These are phyloP conservation scores for Margaritifera margaritifera DNA, from an alignment of 2,888 invertebrate genomes.

Conservation along the genomic window DNA sequence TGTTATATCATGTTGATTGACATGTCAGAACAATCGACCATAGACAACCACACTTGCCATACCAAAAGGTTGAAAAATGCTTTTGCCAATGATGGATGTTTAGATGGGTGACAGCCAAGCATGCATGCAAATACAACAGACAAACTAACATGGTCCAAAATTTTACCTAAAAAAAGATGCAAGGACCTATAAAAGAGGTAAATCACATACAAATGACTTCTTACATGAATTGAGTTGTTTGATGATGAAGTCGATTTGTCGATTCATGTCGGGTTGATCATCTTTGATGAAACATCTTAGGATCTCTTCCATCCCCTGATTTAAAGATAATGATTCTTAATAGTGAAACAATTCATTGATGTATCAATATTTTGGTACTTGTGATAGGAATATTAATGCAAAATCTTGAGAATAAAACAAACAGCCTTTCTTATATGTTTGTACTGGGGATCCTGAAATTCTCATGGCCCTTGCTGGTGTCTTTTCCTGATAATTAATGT, in stretches of 20 bases:
- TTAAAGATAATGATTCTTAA: neutral
- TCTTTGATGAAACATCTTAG: conserved; percentile 71
- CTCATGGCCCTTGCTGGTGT: too few relatives aligned
- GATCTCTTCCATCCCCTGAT: conserved; percentile 73
- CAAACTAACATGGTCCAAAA: neutral
- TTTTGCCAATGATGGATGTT: neutral
- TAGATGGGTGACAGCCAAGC: neutral
- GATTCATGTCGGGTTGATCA: conserved; percentile 71
- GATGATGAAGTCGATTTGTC: conserved; percentile 74
- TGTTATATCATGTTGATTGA: too few relatives aligned
- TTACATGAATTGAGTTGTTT: conserved; percentile 72
- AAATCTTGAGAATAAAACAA: too few relatives aligned
- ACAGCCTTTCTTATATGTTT: too few relatives aligned
- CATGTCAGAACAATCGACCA: too few relatives aligned
- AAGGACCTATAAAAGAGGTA: neutral
- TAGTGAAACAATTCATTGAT: neutral
- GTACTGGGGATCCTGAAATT: too few relatives aligned
- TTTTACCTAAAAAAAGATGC: neutral
- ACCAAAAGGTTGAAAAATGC: too few relatives aligned
- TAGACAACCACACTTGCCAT: too few relatives aligned
- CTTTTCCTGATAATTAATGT: too few relatives aligned
- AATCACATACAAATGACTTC: conserved; percentile 7
- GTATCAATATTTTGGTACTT: neutral
- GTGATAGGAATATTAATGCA: too few relatives aligned
- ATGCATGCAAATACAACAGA: too few relatives aligned